phyloP scores from a whole-genome alignment of 2,113 vertebrate genomes.

The Tupaia tana region DNA sequence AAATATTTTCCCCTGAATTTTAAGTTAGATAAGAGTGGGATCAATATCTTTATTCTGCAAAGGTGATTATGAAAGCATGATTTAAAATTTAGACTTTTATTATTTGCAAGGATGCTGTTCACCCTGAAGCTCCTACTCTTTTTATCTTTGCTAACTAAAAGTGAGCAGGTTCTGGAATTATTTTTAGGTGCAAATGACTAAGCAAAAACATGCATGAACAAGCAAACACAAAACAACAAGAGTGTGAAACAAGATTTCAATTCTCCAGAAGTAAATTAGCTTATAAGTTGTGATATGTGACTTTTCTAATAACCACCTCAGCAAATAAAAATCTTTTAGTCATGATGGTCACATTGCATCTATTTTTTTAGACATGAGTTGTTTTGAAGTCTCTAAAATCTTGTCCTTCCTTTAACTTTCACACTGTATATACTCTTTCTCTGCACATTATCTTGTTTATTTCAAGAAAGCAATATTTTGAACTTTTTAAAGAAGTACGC shows the following conservation, averaged over 20 bases:
- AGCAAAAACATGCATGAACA: not conserved
- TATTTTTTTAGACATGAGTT: not conserved
- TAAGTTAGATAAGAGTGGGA: not conserved
- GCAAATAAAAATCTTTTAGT: not conserved
- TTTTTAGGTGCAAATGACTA: not conserved
- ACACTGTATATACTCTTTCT: not conserved
- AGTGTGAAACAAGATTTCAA: not conserved
- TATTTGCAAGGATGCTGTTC: not conserved
- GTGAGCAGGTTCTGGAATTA: not conserved
- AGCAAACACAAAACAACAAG: not conserved
- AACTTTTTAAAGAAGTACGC: not conserved
- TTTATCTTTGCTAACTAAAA: not conserved
- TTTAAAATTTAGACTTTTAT: conserved; percentile 19
- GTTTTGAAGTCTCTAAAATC: not conserved
- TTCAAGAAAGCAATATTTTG: not conserved
- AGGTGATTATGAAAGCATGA: not conserved
- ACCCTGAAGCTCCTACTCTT: not conserved
- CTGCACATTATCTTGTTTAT: not conserved
- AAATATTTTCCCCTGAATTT: not conserved
- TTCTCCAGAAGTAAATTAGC: not conserved
- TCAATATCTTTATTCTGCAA: not conserved
- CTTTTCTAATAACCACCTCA: not conserved
- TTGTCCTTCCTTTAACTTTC: not conserved
- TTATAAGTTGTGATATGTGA: not conserved
- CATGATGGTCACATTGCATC: not conserved